Conservation (phyloP, 2,113 vertebrate species). For the Calidris pygmaea region DNA sequence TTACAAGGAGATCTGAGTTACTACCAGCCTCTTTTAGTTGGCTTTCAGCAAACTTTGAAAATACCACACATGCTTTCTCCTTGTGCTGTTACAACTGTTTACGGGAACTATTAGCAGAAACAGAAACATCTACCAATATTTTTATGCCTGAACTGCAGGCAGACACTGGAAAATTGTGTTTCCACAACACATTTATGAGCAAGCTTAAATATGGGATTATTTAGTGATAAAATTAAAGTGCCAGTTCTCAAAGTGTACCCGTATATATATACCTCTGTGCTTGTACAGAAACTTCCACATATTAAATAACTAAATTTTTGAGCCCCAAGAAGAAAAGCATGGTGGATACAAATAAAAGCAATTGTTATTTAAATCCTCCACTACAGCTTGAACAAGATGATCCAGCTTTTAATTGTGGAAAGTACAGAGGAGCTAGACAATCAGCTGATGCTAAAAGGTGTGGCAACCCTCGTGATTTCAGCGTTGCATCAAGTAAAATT, state of each 20-base stretch:
- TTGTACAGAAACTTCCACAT: background rate
- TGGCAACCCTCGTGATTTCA: background rate
- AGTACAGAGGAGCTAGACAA: background rate
- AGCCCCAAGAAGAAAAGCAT: background rate
- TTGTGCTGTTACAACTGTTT: background rate
- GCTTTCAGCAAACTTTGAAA: background rate
- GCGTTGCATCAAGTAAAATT: background rate
- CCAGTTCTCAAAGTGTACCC: background rate
- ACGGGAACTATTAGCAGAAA: background rate
- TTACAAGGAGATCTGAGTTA: background rate
- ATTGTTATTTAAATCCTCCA: background rate
- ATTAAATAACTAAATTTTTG: background rate
- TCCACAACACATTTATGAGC: background rate
- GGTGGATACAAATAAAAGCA: background rate
- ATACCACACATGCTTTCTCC: background rate
- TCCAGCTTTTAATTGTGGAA: background rate
- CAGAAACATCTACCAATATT: background rate
- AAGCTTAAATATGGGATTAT: background rate
- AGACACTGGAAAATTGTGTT: background rate
- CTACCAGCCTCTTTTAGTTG: background rate
- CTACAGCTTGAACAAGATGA: background rate
- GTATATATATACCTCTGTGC: background rate
- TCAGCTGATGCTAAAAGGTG: background rate
- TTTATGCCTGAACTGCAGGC: background rate
- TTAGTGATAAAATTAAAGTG: background rate